Percentiles rank a stretch among this genome's conserved stretches.
Evolutionary conservation across 2,888 invertebrate species (phyloP).

Genomic region (Drosophila pseudotalamancana): DNA sequence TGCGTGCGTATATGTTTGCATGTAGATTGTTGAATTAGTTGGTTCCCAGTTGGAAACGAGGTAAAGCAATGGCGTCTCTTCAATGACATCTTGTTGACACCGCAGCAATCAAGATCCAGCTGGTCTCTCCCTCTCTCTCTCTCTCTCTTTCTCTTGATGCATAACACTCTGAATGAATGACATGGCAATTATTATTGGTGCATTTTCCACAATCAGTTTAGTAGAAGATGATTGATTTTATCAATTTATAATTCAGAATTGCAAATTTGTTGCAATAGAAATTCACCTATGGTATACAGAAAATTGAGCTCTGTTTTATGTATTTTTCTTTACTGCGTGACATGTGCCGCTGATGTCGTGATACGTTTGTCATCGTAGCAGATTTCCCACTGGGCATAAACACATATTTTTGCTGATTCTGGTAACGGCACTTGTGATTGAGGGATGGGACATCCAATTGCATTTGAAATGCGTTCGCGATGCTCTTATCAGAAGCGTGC

Average conservation of each 20-base stretch:
- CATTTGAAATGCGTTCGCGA: constrained; percentile 61
- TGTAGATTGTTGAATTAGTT: constrained; percentile 5
- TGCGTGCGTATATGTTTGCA: neutral
- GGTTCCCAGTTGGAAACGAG: constrained; percentile 9
- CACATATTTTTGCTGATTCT: neutral
- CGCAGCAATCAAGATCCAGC: no score
- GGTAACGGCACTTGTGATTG: constrained; percentile 37
- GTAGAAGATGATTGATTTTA: neutral
- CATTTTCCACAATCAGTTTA: neutral
- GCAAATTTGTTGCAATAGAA: no score
- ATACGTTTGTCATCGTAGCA: neutral
- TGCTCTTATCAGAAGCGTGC: constrained; percentile 71
- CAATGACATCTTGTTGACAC: constrained; percentile 3
- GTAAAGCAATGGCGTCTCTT: constrained; percentile 5
- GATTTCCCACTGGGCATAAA: constrained; percentile 1
- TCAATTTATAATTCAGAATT: neutral
- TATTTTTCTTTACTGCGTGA: no score
- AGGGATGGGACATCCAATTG: no score
- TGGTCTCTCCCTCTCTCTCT: no score
- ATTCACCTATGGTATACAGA: no score
- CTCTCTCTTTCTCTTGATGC: no score
- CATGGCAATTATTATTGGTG: no score
- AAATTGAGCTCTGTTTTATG: no score
- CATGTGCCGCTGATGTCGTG: neutral
- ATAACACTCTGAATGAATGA: neutral